Conservation (phyloP, 2,797 vertebrate genomes). For the Sylvilagus floridanus region DNA sequence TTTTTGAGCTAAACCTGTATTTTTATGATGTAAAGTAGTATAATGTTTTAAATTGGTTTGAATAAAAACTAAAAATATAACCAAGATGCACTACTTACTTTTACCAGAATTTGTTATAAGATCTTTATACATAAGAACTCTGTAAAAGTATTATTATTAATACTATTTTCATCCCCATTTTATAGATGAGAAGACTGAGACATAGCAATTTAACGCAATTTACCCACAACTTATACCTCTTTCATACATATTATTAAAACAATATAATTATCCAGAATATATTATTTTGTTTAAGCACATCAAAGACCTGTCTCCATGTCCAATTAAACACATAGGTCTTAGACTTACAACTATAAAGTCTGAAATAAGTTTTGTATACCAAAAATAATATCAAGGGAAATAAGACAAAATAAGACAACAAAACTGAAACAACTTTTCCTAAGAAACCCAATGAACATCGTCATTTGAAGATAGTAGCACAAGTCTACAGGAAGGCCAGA, state of each 20-base stretch:
- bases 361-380: not conserved
- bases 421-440: not conserved
- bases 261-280: not conserved
- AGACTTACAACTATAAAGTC: not conserved
- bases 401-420: not conserved
- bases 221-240: not conserved
- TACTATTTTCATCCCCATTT: not conserved
- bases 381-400: slow-evolving; percentile 1
- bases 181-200: not conserved
- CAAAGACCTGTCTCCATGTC: not conserved
- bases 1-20: not conserved
- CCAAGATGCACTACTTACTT: not conserved
- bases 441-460: not conserved
- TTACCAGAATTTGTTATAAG: not conserved
- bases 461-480: not conserved
- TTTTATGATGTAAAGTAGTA: not conserved
- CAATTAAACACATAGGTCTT: not conserved
- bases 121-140: not conserved
- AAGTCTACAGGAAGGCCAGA: not conserved
- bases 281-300: not conserved
- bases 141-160: not conserved
- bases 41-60: not conserved
- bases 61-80: not conserved
- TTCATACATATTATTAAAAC: not conserved
- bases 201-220: not conserved